phyloP scores from a whole-genome alignment of 2,797 vertebrate genomes.

The Lophius americanus region DNA sequence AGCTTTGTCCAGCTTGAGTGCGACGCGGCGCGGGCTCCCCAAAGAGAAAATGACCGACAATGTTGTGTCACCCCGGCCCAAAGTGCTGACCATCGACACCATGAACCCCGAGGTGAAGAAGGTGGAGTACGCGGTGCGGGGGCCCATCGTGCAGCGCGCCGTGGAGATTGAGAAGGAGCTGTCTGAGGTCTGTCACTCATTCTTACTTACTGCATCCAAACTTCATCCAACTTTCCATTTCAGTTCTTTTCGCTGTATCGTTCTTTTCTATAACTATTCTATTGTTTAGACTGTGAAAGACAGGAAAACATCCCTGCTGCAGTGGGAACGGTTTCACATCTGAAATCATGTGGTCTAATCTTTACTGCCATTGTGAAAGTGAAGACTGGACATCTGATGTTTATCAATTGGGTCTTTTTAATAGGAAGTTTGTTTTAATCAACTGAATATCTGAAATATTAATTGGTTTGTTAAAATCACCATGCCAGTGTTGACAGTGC shows the following conservation, averaged over 20 bases:
- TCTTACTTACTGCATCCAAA: background rate
- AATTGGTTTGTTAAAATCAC: background rate
- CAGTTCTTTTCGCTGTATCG: too few relatives aligned
- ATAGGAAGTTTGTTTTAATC: background rate
- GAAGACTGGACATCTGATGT: too few relatives aligned
- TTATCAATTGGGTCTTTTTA: background rate
- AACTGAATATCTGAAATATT: background rate
- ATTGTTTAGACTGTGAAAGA: background rate
- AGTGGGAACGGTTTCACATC: too few relatives aligned
- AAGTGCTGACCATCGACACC: constrained; percentile 86
- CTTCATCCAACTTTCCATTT: background rate
- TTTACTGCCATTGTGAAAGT: background rate
- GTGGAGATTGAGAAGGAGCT: constrained; percentile 90
- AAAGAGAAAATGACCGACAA: constrained; percentile 79
- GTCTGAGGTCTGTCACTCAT: constrained; percentile 79
- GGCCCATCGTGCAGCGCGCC: constrained; percentile 88
- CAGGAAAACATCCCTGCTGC: background rate
- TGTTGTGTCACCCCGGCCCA: constrained; percentile 68
- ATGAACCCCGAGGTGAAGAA: constrained; percentile 89
- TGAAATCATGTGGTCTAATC: background rate
- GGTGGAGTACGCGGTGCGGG: constrained; percentile 90
- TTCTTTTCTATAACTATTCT: background rate
- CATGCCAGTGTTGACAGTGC: too few relatives aligned
- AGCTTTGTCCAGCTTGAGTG: constrained; percentile 70
- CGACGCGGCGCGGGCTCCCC: constrained; percentile 64